A percentile compares a stretch with the other conserved stretches of the same genome.
These are phyloP conservation scores for Phoeniculus purpureus DNA, from an alignment of 2,797 vertebrate species.

Conservation along the genomic window DNA sequence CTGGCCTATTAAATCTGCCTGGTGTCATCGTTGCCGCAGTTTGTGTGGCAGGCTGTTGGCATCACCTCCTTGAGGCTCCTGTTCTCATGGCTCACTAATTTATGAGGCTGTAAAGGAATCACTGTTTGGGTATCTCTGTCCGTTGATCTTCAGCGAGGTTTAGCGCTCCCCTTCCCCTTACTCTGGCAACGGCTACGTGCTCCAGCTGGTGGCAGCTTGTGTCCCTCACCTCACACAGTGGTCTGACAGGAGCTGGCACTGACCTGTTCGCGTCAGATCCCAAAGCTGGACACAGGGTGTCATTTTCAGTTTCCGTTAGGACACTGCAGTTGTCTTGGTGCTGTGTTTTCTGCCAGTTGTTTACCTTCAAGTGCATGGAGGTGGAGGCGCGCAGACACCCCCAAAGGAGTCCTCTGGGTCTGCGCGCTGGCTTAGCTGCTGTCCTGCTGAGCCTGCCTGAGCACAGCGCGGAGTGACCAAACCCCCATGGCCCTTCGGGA, in stretches of 20 bases:
- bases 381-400: neutral
- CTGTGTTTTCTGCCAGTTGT: conserved; percentile 1
- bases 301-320: neutral
- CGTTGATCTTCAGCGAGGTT: neutral
- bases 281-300: neutral
- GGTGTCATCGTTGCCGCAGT: conserved; percentile 11
- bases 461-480: fast-evolving
- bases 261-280: neutral
- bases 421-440: neutral
- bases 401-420: neutral
- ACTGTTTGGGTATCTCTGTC: neutral
- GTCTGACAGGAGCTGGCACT: neutral
- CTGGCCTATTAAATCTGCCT: conserved; percentile 16
- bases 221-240: neutral
- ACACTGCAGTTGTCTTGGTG: neutral
- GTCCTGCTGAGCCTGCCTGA: fast-evolving
- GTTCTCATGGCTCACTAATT: neutral
- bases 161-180: neutral
- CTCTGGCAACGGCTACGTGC: neutral
- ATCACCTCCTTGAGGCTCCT: neutral
- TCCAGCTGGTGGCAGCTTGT: neutral
- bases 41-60: conserved; percentile 14
- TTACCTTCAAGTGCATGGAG: neutral
- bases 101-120: conserved; percentile 47
- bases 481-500: neutral